Base-by-base conservation (phyloP, 53 echinoderm and acorn worm genomes). In the Mesocentrotus franciscanus region DNA sequence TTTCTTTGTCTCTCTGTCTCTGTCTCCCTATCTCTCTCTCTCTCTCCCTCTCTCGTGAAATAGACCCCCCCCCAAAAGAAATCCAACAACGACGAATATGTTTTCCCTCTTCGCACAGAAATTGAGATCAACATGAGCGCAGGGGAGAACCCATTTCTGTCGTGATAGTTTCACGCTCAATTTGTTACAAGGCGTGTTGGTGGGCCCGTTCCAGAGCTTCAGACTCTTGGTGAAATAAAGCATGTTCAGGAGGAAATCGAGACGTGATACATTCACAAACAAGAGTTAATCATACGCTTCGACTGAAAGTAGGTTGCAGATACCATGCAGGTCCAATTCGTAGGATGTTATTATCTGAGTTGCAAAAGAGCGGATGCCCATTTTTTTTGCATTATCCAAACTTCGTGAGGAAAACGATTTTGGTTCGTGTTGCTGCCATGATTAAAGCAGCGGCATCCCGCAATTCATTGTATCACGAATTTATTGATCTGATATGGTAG, bases 121-220 rank as follows among this genome's bases (percentile, higher is more conserved):
- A 27, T 22, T 29, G 26, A 87, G 87, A 87, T 87, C 59, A 87
- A 27, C 57, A 87, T n/a, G 87, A 35, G 58, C 58, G 87, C 56
- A 12, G n/a, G 58, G 10, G 29, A 87, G 58, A 87, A 26, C 87
- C 57, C 87, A 58, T 87, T 87, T 87, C 58, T 87, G 56, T 58
- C 87, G 56, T 10, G 58, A 39, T 11, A 58, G 56, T 87, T 87
- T 87, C 57, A 58, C 87, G 87, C 87, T 87, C 87, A 87, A 87
- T 87, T 87, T 57, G 87, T 87, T 87, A 57, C 87, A 27, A 87
- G 58, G 56, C 87, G 58, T 87, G 12, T 58, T n/a, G 57, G 10
- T 56, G 87, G 11, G 26, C 87, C 29, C 13, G 4, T 87, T 75
- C 6, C 26, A 13, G 4, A 8, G 58, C 26, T 87, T 8, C 27